Base-by-base conservation (phyloP, 2,113 vertebrate genomes). In the Lipophrys pholis region DNA sequence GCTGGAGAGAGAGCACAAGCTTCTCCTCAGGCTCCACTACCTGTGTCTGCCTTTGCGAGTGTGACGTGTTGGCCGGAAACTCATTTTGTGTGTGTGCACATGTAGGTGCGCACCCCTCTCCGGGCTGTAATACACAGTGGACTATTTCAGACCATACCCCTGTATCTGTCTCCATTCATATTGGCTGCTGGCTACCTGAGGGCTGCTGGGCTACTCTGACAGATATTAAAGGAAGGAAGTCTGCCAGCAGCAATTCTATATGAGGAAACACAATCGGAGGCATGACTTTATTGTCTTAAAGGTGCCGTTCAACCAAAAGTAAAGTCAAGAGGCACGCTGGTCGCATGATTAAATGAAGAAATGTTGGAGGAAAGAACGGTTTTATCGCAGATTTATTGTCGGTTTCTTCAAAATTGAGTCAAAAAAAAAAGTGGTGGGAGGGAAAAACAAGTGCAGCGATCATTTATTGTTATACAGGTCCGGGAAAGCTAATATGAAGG, bases 161-260 rank as follows among this genome's bases (percentile, higher is more conserved):
- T 75, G 77, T 68, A 86, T 86, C 72, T 79, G 89, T 90, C 87
- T 88, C 86, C 90, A 88, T 88, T 87, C 85, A 87, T 87, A 89
- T 86, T 89, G 87, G 88, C 80, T 86, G 59, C 69, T 65, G 73
- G 81, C 72, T 84, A 81, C 86, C 87, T 62, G 69, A 45, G 83
- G 87, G 78, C 78, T 72, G 73, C 71, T 49, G 38, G 41, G 59
- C 58, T 60, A 78, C 73, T 83, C 80, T 90, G 83, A 90, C 80
- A 78, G 84, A 92, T 91, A 87, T 90, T 86, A 90, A 89, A 87
- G 87, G 78, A 82, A 82, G 77, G 78, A 80, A 83, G 78, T 85
- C 63, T 3, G 80, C 81, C 78, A 75, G 79, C 67, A 82, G 87
- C 85, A 54, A 57, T 53, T 40, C 83, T 80, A 79, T 92, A 74